Base-by-base conservation (phyloP, 2,888 invertebrate species). In the Coleophora deauratella region DNA sequence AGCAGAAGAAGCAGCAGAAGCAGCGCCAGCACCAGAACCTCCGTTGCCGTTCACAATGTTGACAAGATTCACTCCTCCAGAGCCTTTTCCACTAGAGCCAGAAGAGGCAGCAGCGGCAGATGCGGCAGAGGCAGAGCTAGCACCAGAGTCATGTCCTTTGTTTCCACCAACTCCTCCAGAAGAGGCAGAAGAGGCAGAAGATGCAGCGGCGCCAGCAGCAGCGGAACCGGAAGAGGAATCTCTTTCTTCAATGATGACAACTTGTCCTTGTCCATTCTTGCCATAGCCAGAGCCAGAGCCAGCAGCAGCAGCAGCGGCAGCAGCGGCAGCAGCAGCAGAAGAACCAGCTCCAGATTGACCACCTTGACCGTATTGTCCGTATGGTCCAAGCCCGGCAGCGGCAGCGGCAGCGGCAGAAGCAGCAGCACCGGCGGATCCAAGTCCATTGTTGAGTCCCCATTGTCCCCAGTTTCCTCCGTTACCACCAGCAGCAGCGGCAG, bases 301-400 rank as follows among this genome's bases (percentile, higher is more conserved):
- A 8, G 30, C 15, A n/a, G 28, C 27, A 33, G 35, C 4, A 40
- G 27, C 35, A 45, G 42, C n/a, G n/a, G n/a, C n/a, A n/a, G n/a
- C n/a, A n/a, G n/a, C n/a, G 11, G 46, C 12, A 32, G 40, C 35
- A 1, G 44, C 40, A 13, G 51, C 45, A 10, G 44, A 30, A 13
- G 38, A n/a, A n/a, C n/a, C n/a, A n/a, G n/a, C n/a, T 13, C 40
- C 36, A 15, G n/a, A n/a, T n/a, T 12, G 27, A 21, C 37, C 33
- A 9, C 38, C 3, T 37, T 8, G 28, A 9, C 35, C 38, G 9
- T 30, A 12, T 33, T 34, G 35, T 35, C 43, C 43, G 9, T 35
- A 9, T 36, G 30, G n/a, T n/a, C n/a, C n/a, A n/a, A n/a, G n/a
- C n/a, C n/a, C n/a, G 12, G 12, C 12, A 13, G 12, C 33, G 9